Evolutionary conservation across 1,140 invertebrate genomes (phyloP), one percentile per base, ranked within the genome.

Genomic region (Drosophila burlai): DNA sequence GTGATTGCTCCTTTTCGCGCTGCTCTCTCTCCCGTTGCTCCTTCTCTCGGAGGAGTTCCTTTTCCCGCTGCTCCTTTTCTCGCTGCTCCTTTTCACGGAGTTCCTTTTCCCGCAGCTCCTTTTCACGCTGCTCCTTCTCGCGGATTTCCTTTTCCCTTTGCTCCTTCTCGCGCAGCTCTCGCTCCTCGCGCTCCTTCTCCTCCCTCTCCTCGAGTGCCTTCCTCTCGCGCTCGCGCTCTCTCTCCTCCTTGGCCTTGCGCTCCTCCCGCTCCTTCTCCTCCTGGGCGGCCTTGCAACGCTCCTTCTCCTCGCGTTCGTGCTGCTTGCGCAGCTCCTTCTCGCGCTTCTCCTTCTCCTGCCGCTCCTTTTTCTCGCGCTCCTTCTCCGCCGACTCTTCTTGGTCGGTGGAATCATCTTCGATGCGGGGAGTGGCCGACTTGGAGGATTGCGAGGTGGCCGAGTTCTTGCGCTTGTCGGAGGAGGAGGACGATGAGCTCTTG

Each of bases 151-250:
- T 55, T 29, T 93, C 78, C 80, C 93, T 60, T 62, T 89, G 93
- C 59, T 93, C 91, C 63, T 92, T 82, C 71, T 94, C 93, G 16
- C 86, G 91, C 65, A 68, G 91, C 49, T 93, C 93, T 13, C 91
- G 57, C 21, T 91, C 80, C 54, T 93, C 93, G 7, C 92, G 59
- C 26, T 91, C 80, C 55, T 93, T 93, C 15, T 59, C 66, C 34
- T 42, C 75, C 15, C 95, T 94, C 82, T 91, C 93, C 13, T 93
- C 92, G 43, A 80, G 81, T 42, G 80, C 91, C 66, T 93, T 93
- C 43, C 91, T 45, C 42, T 77, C 79, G 9, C 93, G 65, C 43
- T 93, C 91, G 63, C 92, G 92, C 84, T 94, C 81, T 59, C 93
- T 87, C 87, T 73, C 83, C 80, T 93, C 75, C 62, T 87, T 80